Evolutionary conservation across 2,888 invertebrate genomes (phyloP), one percentile per base, ranked within the genome.

Genomic region (Harpalus rufipes): DNA sequence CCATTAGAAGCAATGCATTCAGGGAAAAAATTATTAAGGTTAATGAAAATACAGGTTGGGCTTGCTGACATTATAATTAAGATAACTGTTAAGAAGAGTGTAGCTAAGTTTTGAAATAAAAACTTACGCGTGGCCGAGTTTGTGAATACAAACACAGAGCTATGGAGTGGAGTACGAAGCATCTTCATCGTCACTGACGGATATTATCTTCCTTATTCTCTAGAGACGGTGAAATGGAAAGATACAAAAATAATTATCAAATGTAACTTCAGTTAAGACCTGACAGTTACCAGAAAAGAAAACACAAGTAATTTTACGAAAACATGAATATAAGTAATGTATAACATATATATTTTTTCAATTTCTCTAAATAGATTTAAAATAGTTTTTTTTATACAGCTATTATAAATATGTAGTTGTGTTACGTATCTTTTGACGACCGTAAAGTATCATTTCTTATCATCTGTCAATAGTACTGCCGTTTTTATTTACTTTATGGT

Each of bases 1-100:
- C 56, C 58, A 78, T 78, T 78, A 78, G 56, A 58, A 58, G 58
- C 25, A 78, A 58, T 78, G 76, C 56, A 56, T 56, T 78, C 56
- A 56, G 58, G 58, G 76, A 72, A 72, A 76, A 78, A 78, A 25
- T 78, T 78, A 78, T 78, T 78, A 58, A 78, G 58, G 76, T 78
- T 78, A 78, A 78, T 78, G 78, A 58, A 78, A 78, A 78, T 78
- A 58, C 25, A 58, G 25, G 78, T 18, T 78, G 14, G 21, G 21
- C 12, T 58, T 18, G 76, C 58, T 56, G 56, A 78, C 58, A 58
- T 78, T 56, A 76, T 76, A 78, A 78, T 78, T 78, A 78, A 78
- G 58, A 18, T 58, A 58, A 78, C 78, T 78, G 58, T 78, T 56
- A 78, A 56, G 21, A 78, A 21, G 3, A 21, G 76, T 56, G 56